Conservation (phyloP, 64 coral and sea anemone species). For the Pocillopora verrucosa region DNA sequence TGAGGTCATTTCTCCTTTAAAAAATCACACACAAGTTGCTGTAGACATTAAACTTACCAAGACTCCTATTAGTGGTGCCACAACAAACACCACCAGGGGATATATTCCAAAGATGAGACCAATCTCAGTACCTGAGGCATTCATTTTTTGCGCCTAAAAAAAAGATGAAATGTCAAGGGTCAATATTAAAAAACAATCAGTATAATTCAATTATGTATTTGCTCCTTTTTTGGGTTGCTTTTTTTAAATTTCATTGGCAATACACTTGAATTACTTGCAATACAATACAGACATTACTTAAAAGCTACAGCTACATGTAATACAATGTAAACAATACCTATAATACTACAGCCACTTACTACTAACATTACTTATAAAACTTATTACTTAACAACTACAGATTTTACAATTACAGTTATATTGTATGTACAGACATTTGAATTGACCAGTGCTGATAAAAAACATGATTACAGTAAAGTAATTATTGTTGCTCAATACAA, state of each 20-base stretch:
- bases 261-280: not conserved
- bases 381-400: too few relatives aligned
- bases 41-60: constrained; percentile 45
- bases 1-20: not conserved
- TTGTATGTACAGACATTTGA: too few relatives aligned
- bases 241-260: not conserved
- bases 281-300: not conserved
- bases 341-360: too few relatives aligned
- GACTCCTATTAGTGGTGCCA: constrained; percentile 69
- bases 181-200: too few relatives aligned
- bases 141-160: constrained; percentile 57
- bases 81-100: constrained; percentile 61
- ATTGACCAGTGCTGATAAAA: too few relatives aligned
- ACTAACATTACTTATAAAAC: too few relatives aligned
- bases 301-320: not conserved
- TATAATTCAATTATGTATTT: too few relatives aligned
- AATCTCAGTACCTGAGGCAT: constrained; percentile 63
- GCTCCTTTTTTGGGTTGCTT: too few relatives aligned
- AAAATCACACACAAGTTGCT: not conserved
- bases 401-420: too few relatives aligned
- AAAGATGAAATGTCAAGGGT: not conserved
- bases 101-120: constrained; percentile 90
- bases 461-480: too few relatives aligned
- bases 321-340: too few relatives aligned
- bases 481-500: too few relatives aligned